phyloP scores from a whole-genome alignment of 2,888 invertebrate species.

The Drosophila sordidapex region DNA sequence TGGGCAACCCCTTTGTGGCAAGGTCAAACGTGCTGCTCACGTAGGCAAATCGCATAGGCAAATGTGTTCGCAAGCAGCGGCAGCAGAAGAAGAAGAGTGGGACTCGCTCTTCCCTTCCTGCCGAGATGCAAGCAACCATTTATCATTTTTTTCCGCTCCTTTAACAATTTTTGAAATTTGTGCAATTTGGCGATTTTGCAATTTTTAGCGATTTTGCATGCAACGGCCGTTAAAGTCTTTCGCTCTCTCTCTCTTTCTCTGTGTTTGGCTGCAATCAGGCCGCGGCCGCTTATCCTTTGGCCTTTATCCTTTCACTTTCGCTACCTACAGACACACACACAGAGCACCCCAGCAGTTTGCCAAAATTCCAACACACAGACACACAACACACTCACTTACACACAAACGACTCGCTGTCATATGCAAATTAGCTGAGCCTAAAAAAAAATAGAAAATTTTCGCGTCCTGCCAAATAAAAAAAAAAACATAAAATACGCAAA shows the following conservation, averaged over 20 bases:
- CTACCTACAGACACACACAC: constrained; percentile 59
- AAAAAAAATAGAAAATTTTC: constrained; percentile 40
- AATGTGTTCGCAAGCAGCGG: constrained; percentile 30
- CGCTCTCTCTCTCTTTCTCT: not conserved
- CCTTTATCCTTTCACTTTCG: constrained; percentile 77
- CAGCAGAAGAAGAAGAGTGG: not conserved
- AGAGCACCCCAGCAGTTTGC: constrained; percentile 59
- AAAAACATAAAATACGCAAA: constrained; percentile 55
- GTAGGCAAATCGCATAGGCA: constrained; percentile 74
- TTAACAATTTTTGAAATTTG: constrained; percentile 46
- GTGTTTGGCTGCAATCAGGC: constrained; percentile 43
- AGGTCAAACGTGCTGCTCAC: constrained; percentile 57
- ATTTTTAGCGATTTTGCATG: constrained; percentile 71
- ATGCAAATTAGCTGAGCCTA: constrained; percentile 71
- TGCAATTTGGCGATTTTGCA: constrained; percentile 65
- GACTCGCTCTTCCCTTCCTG: not conserved
- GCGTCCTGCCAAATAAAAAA: constrained; percentile 67
- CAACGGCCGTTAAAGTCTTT: constrained; percentile 61
- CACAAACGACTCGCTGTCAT: constrained; percentile 56
- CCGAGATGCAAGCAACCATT: constrained; percentile 63
- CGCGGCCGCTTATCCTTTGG: constrained; percentile 63
- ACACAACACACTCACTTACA: constrained; percentile 16
- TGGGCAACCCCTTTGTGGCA: constrained; percentile 41
- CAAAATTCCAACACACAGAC: constrained; percentile 68
- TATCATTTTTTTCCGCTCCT: constrained; percentile 63